Evolutionary conservation across 2,797 vertebrate species (phyloP).

Genomic region (Clarias fuscus): DNA sequence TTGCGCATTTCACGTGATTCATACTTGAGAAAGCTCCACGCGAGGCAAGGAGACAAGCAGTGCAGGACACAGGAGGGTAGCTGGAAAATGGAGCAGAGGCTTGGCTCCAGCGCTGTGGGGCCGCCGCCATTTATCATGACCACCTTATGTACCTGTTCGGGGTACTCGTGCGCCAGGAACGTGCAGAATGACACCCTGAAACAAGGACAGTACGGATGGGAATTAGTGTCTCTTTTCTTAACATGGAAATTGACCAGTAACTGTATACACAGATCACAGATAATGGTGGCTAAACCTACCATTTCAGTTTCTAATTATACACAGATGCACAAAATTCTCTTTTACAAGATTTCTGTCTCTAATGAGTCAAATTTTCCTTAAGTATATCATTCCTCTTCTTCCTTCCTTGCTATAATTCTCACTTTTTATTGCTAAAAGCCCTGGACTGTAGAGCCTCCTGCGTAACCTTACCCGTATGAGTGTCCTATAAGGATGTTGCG

Average conservation of each 20-base stretch:
- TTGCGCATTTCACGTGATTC: conserved; percentile 45
- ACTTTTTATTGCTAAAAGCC: not conserved
- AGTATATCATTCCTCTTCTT: not conserved
- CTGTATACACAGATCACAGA: not conserved
- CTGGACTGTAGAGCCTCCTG: not conserved
- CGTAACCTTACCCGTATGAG: conserved; percentile 86
- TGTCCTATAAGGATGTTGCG: conserved; percentile 95
- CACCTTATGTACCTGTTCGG: conserved; percentile 94
- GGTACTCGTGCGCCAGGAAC: conserved; percentile 95
- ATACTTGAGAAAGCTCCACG: conserved; percentile 99
- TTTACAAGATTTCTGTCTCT: not conserved
- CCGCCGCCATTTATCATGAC: conserved; percentile 98
- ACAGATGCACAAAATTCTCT: not conserved
- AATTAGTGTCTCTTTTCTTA: not conserved
- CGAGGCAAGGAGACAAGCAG: conserved; percentile 92
- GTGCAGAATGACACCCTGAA: conserved; percentile 95
- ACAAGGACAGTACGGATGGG: not conserved
- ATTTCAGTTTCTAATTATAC: not conserved
- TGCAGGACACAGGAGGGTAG: conserved; percentile 92
- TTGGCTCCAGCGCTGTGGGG: conserved; percentile 94
- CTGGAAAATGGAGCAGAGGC: conserved; percentile 97
- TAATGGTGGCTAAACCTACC: not conserved
- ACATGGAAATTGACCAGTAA: not conserved
- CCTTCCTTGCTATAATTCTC: not conserved
- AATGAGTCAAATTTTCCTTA: not conserved